Conservation (phyloP, 2,888 invertebrate species). For the Ferdinandea cuprea region DNA sequence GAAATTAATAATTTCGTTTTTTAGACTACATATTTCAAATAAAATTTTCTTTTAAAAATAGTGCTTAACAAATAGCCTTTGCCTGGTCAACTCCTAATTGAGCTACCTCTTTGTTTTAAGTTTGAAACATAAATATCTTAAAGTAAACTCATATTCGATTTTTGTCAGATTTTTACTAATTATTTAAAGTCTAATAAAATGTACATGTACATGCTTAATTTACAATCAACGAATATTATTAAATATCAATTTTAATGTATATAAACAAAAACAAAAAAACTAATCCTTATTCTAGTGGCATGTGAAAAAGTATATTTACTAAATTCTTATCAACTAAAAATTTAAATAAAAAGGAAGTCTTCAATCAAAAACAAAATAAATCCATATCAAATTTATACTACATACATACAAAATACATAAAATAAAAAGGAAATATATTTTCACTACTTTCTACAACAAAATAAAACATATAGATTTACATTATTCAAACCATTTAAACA, state of each 20-base stretch:
- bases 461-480: slow-evolving; percentile 51
- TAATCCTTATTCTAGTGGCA: slow-evolving; percentile 33
- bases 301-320: slow-evolving; percentile 15
- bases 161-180: slow-evolving; percentile 30
- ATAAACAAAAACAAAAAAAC: slow-evolving; percentile 27
- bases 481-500: slow-evolving; percentile 74
- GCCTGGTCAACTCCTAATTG: slow-evolving; percentile 21
- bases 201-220: slow-evolving; percentile 28
- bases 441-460: slow-evolving; percentile 69
- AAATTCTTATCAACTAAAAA: slow-evolving; percentile 24
- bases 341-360: slow-evolving; percentile 39
- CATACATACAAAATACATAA: slow-evolving; percentile 45
- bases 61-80: slow-evolving; percentile 4
- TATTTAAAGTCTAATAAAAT: slow-evolving; percentile 21
- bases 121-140: slow-evolving; percentile 1
- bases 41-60: slow-evolving; percentile 2
- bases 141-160: slow-evolving; percentile 8
- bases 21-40: neutral
- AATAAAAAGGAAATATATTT: slow-evolving; percentile 66
- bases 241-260: slow-evolving; percentile 27
- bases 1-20: neutral
- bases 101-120: slow-evolving; percentile 20
- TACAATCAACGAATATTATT: slow-evolving; percentile 48
- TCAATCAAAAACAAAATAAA: slow-evolving; percentile 63
- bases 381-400: slow-evolving; percentile 73